Conservation (phyloP, 2,888 invertebrate species). For the Aphidius colemani region DNA sequence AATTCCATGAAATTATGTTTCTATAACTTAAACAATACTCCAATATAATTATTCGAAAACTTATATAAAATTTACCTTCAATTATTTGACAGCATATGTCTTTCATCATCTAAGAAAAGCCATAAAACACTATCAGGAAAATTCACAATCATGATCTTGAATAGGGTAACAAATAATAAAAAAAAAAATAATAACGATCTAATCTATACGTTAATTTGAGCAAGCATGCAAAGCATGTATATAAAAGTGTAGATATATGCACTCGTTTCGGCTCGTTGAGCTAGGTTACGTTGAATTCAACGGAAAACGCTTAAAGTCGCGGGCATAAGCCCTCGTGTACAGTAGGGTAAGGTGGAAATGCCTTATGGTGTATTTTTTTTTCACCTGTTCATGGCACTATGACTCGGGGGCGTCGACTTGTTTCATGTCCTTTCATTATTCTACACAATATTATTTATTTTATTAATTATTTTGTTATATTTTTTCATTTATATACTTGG, state of each 20-base stretch:
- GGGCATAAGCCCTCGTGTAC: conserved; percentile 32
- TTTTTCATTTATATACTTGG: background rate
- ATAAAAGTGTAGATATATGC: conserved; percentile 11
- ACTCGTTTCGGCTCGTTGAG: conserved; percentile 42
- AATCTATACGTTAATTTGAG: conserved; percentile 12
- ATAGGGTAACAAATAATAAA: too few species aligned
- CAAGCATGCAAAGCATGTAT: conserved; percentile 3
- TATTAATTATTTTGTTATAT: conserved; percentile 3
- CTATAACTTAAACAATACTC: too few species aligned
- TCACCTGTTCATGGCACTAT: conserved; percentile 38
- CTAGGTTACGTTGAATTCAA: conserved; percentile 35
- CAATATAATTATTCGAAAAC: too few species aligned
- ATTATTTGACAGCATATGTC: too few species aligned
- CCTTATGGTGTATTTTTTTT: conserved; percentile 36
- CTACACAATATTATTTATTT: background rate
- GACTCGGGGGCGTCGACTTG: conserved; percentile 31
- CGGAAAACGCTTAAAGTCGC: conserved; percentile 36
- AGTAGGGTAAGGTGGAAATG: conserved; percentile 43
- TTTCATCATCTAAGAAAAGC: too few species aligned
- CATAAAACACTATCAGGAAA: too few species aligned
- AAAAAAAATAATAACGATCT: background rate
- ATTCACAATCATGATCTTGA: too few species aligned
- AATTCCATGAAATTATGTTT: too few species aligned
- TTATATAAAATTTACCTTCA: too few species aligned
- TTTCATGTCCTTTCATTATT: conserved; percentile 13